A percentile compares a stretch with the other conserved stretches of the same genome.
These are phyloP conservation scores for Campylomormyrus tamandua DNA, from an alignment of 2,113 vertebrate species.

Conservation along the genomic window DNA sequence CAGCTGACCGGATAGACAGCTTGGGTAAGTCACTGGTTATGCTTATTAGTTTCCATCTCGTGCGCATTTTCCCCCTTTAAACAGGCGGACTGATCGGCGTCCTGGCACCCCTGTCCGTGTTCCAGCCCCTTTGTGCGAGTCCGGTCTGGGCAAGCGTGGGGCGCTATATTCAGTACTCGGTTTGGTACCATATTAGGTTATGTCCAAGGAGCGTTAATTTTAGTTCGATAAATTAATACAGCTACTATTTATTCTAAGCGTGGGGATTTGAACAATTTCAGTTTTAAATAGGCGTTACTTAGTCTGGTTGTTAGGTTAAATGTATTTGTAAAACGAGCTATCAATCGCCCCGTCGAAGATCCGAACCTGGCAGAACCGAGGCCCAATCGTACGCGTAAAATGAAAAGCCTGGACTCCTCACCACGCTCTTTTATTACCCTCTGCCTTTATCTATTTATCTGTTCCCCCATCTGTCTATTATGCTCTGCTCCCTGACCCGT, in stretches of 20 bases:
- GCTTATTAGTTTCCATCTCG: not conserved
- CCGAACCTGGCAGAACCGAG: not conserved
- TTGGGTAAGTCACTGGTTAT: not conserved
- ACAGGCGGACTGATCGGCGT: not conserved
- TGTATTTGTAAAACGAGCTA: not conserved
- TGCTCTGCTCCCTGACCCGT: not conserved
- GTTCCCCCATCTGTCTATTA: not conserved
- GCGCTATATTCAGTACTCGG: not conserved
- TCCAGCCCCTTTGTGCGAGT: not conserved
- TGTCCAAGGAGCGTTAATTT: not conserved
- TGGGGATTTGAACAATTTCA: not conserved
- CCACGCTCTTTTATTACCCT: not conserved
- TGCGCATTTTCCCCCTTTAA: not conserved
- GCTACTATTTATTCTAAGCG: not conserved
- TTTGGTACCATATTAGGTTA: not conserved
- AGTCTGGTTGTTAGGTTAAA: not conserved
- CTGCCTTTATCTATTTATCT: not conserved
- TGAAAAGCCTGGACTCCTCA: not conserved
- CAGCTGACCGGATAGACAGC: not conserved
- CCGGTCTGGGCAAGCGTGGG: not conserved
- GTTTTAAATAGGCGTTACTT: not conserved
- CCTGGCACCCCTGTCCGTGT: not conserved
- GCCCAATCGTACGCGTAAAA: not conserved
- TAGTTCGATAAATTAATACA: not conserved
- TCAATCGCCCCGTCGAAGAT: not conserved